These are phyloP conservation scores for Vipera latastei DNA, from an alignment of 2,797 vertebrate genomes.

Conservation along the genomic window DNA sequence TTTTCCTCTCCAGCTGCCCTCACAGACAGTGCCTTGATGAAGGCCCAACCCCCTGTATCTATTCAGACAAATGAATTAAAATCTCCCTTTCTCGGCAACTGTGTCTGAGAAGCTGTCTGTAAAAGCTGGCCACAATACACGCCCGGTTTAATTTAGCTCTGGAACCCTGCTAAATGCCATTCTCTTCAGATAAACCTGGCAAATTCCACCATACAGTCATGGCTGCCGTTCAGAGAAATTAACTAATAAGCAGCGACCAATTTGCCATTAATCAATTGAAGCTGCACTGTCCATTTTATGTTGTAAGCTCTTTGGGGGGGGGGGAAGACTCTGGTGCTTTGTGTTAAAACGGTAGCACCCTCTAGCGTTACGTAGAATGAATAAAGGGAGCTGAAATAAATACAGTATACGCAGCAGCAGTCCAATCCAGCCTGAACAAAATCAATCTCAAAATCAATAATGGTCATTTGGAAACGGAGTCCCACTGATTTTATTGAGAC, in stretches of 20 bases:
- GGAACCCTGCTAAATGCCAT: not conserved
- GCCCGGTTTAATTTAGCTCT: not conserved
- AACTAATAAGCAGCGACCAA: not conserved
- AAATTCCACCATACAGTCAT: not conserved
- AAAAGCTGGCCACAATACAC: not conserved
- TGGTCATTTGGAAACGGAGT: not conserved
- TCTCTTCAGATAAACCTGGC: not conserved
- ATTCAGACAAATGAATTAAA: not conserved
- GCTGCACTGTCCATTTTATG: not conserved
- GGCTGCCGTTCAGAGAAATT: not conserved
- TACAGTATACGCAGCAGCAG: too few species aligned
- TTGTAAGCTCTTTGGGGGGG: too few species aligned
- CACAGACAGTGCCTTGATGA: not conserved
- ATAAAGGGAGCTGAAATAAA: not conserved
- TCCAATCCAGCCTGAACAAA: not conserved
- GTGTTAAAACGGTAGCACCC: not conserved
- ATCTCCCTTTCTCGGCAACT: not conserved
- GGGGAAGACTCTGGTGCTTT: too few species aligned
- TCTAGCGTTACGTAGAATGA: not conserved
- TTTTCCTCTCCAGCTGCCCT: not conserved
- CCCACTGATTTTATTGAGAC: not conserved
- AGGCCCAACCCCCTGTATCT: not conserved
- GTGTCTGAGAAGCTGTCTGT: not conserved
- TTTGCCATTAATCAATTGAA: not conserved
- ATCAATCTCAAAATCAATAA: not conserved